A percentile compares a stretch with the other conserved stretches of the same genome.
phyloP scores from a whole-genome alignment of 2,888 invertebrate genomes.

The Aethes cnicana region DNA sequence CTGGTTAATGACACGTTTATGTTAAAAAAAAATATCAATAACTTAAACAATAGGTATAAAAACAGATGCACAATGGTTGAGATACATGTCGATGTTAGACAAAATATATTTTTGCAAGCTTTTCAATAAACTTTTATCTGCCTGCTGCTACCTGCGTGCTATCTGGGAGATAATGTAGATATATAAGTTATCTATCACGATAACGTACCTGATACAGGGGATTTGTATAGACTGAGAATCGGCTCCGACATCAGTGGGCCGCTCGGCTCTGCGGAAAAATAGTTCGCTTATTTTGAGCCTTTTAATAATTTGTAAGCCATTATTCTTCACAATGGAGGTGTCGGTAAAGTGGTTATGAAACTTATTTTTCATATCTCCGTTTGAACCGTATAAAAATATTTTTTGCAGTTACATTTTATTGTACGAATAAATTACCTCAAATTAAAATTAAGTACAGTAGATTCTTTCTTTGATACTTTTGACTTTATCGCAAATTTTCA shows the following conservation, averaged over 20 bases:
- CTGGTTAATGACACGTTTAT: too few species aligned
- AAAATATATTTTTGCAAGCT: not conserved
- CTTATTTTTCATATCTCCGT: too few species aligned
- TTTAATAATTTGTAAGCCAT: constrained; percentile 2
- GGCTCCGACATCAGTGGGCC: constrained; percentile 74
- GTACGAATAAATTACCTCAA: too few species aligned
- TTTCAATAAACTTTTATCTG: not conserved
- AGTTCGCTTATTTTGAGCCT: constrained; percentile 38
- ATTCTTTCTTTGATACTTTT: too few species aligned
- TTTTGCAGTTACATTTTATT: too few species aligned
- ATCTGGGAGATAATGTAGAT: not conserved
- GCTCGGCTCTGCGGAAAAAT: constrained; percentile 58
- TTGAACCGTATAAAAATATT: too few species aligned
- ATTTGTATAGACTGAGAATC: constrained; percentile 77
- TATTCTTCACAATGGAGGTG: constrained; percentile 20
- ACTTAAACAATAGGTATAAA: too few species aligned
- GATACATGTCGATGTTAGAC: not conserved
- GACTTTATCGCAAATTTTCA: too few species aligned
- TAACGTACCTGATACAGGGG: constrained; percentile 74
- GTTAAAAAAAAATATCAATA: too few species aligned
- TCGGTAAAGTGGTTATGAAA: not conserved
- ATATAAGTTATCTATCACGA: constrained; percentile 25
- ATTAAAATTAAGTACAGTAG: too few species aligned
- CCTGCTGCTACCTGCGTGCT: not conserved
- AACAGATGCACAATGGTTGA: too few species aligned